A percentile compares a stretch with the other conserved stretches of the same genome.
Conservation (phyloP, 2,113 vertebrate genomes). For the Triplophysa rosa region DNA sequence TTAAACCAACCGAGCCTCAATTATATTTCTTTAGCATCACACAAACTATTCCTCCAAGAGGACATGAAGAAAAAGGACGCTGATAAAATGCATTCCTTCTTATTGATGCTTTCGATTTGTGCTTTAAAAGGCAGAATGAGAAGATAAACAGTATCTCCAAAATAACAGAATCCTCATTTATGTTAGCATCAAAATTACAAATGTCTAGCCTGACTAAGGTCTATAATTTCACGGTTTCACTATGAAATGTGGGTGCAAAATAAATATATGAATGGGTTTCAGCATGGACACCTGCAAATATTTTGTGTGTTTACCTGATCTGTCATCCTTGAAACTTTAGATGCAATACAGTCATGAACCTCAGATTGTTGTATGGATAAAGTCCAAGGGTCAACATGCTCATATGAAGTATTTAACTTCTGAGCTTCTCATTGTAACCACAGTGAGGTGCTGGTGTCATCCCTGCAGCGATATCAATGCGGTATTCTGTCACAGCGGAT, state of each 20-base stretch:
- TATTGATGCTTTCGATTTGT: conserved; percentile 2
- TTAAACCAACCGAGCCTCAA: conserved; percentile 66
- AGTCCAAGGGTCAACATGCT: neutral
- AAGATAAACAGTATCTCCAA: neutral
- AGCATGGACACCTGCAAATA: neutral
- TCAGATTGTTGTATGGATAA: neutral
- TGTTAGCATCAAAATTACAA: neutral
- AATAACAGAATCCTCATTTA: neutral
- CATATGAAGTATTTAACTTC: conserved; percentile 6
- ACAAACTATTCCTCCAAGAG: conserved; percentile 36
- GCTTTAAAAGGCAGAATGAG: neutral
- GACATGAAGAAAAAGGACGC: neutral
- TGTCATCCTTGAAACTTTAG: neutral
- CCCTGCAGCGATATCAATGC: neutral
- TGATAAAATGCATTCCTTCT: conserved; percentile 4
- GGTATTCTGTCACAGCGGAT: neutral
- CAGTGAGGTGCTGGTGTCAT: neutral
- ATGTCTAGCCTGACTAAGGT: neutral
- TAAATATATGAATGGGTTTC: neutral
- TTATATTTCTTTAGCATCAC: conserved; percentile 56
- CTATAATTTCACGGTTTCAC: neutral
- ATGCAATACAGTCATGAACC: neutral
- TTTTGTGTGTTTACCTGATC: neutral
- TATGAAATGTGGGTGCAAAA: neutral
- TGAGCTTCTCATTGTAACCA: conserved; percentile 11